A percentile compares a stretch with the other conserved stretches of the same genome.
Conservation (phyloP, 2,888 invertebrate genomes). For the Nebria brevicollis region DNA sequence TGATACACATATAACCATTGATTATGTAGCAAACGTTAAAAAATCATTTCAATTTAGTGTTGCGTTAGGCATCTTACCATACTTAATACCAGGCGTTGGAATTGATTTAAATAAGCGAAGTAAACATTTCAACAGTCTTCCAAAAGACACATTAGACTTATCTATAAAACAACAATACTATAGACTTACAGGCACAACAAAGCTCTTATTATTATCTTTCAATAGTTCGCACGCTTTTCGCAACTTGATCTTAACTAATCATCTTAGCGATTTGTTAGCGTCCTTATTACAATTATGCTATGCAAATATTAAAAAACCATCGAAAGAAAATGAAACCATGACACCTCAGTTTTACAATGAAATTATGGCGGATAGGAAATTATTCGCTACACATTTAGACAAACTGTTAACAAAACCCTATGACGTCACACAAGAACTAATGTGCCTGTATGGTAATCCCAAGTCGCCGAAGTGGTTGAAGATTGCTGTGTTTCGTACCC, state of each 20-base stretch:
- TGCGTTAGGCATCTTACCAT: conserved; percentile 73
- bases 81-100: conserved; percentile 74
- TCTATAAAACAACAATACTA: conserved; percentile 65
- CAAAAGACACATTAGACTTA: conserved; percentile 56
- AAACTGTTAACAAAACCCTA: conserved; percentile 62
- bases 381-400: conserved; percentile 66
- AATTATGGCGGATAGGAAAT: conserved; percentile 65
- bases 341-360: conserved; percentile 67
- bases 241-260: conserved; percentile 67
- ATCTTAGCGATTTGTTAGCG: conserved; percentile 72
- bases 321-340: conserved; percentile 64
- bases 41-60: conserved; percentile 71
- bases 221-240: conserved; percentile 65
- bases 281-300: conserved; percentile 75
- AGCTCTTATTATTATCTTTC: conserved; percentile 65
- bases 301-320: conserved; percentile 73
- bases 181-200: conserved; percentile 64
- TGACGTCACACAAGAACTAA: conserved; percentile 76
- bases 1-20: conserved; percentile 69
- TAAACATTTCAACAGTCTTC: conserved; percentile 58
- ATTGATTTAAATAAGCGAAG: conserved; percentile 65
- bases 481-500: conserved; percentile 68
- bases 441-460: conserved; percentile 69
- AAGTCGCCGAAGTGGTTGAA: conserved; percentile 73
- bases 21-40: conserved; percentile 72